Percentiles rank a stretch among this genome's conserved stretches.
Conservation (phyloP, 2,113 vertebrate species). For the Limnothrissa miodon region DNA sequence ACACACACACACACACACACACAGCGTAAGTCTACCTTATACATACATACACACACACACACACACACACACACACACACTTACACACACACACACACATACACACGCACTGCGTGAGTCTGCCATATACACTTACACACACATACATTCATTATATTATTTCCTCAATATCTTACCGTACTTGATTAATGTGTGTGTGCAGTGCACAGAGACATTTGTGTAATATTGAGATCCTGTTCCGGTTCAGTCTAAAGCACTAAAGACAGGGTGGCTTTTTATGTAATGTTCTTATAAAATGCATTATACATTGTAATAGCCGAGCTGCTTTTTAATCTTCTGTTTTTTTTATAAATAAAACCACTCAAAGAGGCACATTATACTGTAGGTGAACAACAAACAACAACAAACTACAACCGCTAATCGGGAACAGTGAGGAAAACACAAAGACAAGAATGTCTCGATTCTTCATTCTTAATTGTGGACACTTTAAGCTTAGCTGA, state of each 20-base stretch:
- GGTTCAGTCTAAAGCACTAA: no score
- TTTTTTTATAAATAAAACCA: not conserved
- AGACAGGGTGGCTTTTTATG: no score
- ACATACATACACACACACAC: not conserved
- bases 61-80: not conserved
- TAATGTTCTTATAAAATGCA: no score
- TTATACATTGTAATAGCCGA: no score
- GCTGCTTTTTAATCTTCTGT: no score
- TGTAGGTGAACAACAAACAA: not conserved
- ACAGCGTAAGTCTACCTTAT: not conserved
- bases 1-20: not conserved
- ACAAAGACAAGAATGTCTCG: not conserved
- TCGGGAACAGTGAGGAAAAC: not conserved
- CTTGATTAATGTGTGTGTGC: no score
- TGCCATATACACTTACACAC: not conserved
- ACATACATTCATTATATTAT: not conserved
- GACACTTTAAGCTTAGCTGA: slow-evolving; percentile 5
- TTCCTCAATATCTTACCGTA: not conserved
- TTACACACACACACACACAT: not conserved
- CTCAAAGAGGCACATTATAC: not conserved
- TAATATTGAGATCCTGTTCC: no score
- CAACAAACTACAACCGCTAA: not conserved
- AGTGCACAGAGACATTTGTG: no score
- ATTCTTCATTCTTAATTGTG: not conserved
- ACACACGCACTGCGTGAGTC: not conserved